phyloP scores from a whole-genome alignment of 92 coral and sea anemone genomes.

The Micromussa lordhowensis region DNA sequence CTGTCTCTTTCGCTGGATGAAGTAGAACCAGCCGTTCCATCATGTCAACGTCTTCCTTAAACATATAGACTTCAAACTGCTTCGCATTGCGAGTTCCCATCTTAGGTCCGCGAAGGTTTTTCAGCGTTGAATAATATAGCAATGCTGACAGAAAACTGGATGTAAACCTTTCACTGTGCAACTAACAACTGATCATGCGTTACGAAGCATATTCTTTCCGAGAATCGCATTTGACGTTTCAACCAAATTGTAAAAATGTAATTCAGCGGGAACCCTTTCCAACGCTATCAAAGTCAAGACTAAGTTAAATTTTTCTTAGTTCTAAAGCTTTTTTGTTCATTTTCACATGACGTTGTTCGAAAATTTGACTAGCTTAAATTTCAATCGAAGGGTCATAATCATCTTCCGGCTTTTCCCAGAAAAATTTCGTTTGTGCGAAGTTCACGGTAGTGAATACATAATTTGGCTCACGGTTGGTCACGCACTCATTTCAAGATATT shows the following conservation, averaged over 20 bases:
- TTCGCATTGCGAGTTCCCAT: not conserved
- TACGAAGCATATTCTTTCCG: not conserved
- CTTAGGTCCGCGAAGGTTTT: not conserved
- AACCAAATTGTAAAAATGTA: not conserved
- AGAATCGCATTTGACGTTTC: not conserved
- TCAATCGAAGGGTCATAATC: not conserved
- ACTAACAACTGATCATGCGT: slow-evolving; percentile 9
- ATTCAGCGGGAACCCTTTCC: not conserved
- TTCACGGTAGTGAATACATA: not conserved
- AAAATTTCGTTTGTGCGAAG: not conserved
- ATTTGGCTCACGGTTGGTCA: not conserved
- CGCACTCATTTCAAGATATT: not conserved
- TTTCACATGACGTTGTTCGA: not conserved
- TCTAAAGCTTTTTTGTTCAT: not conserved
- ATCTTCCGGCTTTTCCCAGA: slow-evolving; percentile 43
- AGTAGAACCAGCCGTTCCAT: slow-evolving; percentile 67
- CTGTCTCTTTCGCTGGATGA: slow-evolving; percentile 83
- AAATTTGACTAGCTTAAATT: not conserved
- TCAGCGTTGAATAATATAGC: not conserved
- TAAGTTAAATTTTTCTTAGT: not conserved
- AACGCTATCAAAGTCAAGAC: not conserved
- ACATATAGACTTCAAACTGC: slow-evolving; percentile 58
- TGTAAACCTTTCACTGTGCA: too few species aligned
- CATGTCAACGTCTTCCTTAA: slow-evolving; percentile 58
- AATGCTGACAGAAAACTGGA: not conserved